These are phyloP conservation scores for Pantala flavescens DNA, from an alignment of 1,140 invertebrate species.

Conservation along the genomic window DNA sequence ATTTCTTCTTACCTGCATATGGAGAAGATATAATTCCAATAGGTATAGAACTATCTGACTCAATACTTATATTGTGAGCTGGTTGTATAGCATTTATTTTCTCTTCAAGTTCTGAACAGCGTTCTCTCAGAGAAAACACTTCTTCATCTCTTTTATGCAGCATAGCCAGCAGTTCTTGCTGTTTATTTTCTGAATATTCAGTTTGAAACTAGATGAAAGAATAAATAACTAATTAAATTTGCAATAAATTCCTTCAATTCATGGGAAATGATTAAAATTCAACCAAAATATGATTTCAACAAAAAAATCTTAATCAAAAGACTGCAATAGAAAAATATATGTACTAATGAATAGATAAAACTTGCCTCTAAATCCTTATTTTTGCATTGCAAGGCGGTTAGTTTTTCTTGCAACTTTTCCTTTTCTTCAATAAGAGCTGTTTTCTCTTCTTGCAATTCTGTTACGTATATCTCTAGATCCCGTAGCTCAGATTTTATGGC, in stretches of 20 bases:
- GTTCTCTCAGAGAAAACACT: neutral
- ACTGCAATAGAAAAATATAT: no score
- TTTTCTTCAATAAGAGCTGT: neutral
- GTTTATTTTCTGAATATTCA: no score
- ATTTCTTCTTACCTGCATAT: neutral
- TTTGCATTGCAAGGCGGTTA: neutral
- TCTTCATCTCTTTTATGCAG: no score
- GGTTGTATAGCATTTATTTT: neutral
- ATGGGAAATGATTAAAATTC: no score
- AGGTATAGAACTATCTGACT: neutral
- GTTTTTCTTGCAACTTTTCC: neutral
- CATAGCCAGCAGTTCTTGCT: no score
- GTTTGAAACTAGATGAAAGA: no score
- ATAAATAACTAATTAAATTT: no score
- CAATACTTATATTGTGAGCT: neutral
- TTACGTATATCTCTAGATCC: neutral
- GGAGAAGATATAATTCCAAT: neutral
- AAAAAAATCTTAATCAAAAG: no score
- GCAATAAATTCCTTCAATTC: no score
- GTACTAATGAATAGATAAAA: neutral
- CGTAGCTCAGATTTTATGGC: neutral
- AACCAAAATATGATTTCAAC: no score
- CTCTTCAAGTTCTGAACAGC: neutral
- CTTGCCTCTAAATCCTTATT: neutral
- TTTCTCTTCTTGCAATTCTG: neutral